Evolutionary conservation across 2,888 invertebrate genomes (phyloP).

Genomic region (Polietes domitor): DNA sequence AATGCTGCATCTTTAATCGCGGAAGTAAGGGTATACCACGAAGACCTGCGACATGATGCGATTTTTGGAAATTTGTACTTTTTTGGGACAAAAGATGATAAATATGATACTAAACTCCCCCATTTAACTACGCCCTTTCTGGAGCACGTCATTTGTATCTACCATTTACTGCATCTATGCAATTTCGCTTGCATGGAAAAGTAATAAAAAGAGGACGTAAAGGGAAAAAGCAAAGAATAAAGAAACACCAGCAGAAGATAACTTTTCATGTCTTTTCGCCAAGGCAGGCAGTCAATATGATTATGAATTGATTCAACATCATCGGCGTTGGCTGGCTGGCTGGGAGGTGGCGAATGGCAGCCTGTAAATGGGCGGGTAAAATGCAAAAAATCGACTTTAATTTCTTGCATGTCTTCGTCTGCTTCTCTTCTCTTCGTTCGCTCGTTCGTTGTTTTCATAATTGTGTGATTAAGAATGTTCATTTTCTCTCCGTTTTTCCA

Average conservation of each 20-base stretch:
- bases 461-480: conserved; percentile 39
- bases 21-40: too few species aligned
- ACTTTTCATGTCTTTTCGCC: conserved; percentile 29
- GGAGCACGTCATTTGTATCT: background rate
- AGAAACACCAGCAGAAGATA: background rate
- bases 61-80: too few species aligned
- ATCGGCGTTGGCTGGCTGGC: conserved; percentile 23
- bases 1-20: too few species aligned
- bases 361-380: background rate
- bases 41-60: too few species aligned
- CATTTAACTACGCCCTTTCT: background rate
- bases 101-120: background rate
- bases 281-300: conserved; percentile 48
- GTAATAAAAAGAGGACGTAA: background rate
- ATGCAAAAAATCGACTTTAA: background rate
- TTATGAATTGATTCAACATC: conserved; percentile 60
- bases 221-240: background rate
- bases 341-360: too few species aligned
- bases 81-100: too few species aligned
- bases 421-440: background rate
- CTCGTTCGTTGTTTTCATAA: conserved; percentile 23
- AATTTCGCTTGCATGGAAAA: background rate
- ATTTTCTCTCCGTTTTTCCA: conserved; percentile 1
- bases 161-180: background rate
- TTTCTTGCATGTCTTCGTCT: conserved; percentile 30